phyloP scores from a whole-genome alignment of 2,113 vertebrate genomes.

The Psammodynastes pulverulentus region DNA sequence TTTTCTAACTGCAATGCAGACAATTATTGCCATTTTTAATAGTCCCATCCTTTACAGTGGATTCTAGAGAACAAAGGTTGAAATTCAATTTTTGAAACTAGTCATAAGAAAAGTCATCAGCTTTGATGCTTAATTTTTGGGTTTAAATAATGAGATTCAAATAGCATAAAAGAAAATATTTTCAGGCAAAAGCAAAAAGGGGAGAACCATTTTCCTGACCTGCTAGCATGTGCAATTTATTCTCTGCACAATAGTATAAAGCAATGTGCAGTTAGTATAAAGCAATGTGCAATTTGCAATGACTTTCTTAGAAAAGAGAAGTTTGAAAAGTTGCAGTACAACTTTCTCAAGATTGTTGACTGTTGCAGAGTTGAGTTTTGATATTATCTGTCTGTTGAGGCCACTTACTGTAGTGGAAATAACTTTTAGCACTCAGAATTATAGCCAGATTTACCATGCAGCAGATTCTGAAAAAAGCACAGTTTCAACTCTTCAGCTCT shows the following conservation, averaged over 20 bases:
- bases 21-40: neutral
- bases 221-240: neutral
- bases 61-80: neutral
- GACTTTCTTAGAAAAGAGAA: neutral
- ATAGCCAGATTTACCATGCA: neutral
- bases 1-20: neutral
- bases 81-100: neutral
- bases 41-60: neutral
- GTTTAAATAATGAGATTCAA: neutral
- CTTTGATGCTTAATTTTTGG: neutral
- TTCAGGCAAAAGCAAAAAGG: neutral
- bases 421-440: neutral
- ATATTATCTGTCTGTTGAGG: neutral
- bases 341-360: neutral
- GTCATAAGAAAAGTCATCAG: neutral
- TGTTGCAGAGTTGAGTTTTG: neutral
- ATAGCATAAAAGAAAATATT: neutral
- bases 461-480: neutral
- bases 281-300: neutral
- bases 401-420: neutral
- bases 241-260: neutral
- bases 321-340: neutral
- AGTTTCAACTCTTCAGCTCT: neutral
- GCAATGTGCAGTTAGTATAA: neutral
- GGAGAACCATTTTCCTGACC: neutral